Evolutionary conservation across 2,797 vertebrate species (phyloP).

Genomic region (Molossus alvarezi): DNA sequence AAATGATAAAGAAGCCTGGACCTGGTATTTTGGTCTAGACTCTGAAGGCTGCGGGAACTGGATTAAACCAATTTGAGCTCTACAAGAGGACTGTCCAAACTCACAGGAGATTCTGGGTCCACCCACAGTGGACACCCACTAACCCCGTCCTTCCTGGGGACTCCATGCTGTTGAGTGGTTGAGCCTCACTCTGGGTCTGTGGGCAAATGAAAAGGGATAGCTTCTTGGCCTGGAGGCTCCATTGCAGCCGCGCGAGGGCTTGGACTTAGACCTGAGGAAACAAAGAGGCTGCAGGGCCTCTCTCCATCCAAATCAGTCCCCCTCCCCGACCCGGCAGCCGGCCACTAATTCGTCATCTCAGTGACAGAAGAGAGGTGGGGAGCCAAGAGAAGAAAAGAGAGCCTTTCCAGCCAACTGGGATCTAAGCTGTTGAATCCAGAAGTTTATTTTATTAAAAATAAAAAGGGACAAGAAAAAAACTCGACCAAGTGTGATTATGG

Average conservation of each 20-base stretch:
- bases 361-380: background rate
- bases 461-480: background rate
- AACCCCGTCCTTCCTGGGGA: background rate
- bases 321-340: background rate
- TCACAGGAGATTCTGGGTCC: background rate
- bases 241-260: background rate
- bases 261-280: background rate
- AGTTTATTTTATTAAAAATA: constrained; percentile 65
- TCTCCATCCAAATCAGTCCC: background rate
- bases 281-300: background rate
- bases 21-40: background rate
- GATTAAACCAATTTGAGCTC: background rate
- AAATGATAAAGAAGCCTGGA: background rate
- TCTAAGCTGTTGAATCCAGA: constrained; percentile 50
- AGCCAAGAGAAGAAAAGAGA: constrained; percentile 40
- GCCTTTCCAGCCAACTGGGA: constrained; percentile 28
- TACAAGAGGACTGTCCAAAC: background rate
- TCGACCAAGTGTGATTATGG: background rate
- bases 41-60: background rate
- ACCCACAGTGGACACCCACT: background rate
- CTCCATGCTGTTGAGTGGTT: background rate
- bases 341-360: constrained; percentile 13
- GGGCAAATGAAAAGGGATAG: background rate
- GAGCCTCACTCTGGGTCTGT: background rate
- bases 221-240: background rate